Percentiles rank a stretch among this genome's conserved stretches.
These are phyloP conservation scores for Dasyprocta punctata DNA, from an alignment of 2,113 vertebrate species.

Conservation along the genomic window DNA sequence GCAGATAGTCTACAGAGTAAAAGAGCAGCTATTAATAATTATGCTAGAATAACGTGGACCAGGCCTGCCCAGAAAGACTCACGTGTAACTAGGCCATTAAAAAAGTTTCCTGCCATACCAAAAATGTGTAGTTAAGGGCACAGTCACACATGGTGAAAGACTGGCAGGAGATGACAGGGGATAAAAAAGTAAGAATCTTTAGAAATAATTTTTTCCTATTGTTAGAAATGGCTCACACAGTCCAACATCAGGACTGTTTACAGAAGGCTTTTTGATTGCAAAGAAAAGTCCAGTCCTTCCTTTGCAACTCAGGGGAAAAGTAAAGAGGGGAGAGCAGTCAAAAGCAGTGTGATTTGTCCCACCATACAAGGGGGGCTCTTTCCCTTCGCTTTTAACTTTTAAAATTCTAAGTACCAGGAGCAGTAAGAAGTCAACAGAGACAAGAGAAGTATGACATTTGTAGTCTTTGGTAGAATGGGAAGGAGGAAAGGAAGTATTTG, in stretches of 20 bases:
- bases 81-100: background rate
- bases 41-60: background rate
- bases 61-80: background rate
- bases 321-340: background rate
- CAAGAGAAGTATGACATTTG: background rate
- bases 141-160: background rate
- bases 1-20: background rate
- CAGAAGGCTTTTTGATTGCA: background rate
- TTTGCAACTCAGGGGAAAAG: background rate
- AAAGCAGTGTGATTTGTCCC: background rate
- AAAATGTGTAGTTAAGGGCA: fast-evolving
- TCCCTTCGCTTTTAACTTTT: background rate
- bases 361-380: background rate
- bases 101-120: background rate
- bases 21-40: conserved; percentile 37
- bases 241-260: background rate
- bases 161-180: background rate
- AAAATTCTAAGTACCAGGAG: background rate
- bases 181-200: background rate
- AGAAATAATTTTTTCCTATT: background rate
- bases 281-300: background rate
- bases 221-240: background rate
- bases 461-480: background rate
- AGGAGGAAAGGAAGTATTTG: background rate
- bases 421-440: conserved; percentile 1